Conservation (phyloP, 2,113 vertebrate genomes). For the Hippopotamus amphibius region DNA sequence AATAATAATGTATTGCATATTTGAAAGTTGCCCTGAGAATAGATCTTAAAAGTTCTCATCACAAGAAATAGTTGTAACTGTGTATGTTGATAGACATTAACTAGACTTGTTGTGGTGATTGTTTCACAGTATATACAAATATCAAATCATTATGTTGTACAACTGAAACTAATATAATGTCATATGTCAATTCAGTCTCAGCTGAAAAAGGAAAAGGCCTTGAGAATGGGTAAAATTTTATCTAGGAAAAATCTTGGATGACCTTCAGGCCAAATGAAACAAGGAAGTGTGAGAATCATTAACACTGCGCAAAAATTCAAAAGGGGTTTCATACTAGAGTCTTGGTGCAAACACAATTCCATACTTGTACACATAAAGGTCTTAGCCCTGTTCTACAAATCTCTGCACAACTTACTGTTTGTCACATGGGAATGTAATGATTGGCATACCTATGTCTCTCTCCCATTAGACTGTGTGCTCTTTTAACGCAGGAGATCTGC, state of each 20-base stretch:
- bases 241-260: neutral
- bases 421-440: neutral
- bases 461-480: neutral
- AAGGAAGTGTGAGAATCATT: neutral
- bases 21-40: neutral
- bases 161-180: neutral
- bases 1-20: neutral
- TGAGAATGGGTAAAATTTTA: neutral
- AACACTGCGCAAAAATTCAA: neutral
- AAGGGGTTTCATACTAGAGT: neutral
- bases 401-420: neutral
- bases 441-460: neutral
- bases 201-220: neutral
- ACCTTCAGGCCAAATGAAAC: neutral
- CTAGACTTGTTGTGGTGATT: neutral
- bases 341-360: neutral
- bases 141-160: neutral
- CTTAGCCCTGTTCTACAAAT: neutral
- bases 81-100: neutral
- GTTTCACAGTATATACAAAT: neutral
- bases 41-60: neutral
- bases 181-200: neutral
- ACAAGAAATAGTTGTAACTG: neutral
- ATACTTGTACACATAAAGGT: neutral
- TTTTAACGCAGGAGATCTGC: neutral